Base-by-base conservation (phyloP, 2,797 vertebrate genomes). In the Neomorphus geoffroyi region DNA sequence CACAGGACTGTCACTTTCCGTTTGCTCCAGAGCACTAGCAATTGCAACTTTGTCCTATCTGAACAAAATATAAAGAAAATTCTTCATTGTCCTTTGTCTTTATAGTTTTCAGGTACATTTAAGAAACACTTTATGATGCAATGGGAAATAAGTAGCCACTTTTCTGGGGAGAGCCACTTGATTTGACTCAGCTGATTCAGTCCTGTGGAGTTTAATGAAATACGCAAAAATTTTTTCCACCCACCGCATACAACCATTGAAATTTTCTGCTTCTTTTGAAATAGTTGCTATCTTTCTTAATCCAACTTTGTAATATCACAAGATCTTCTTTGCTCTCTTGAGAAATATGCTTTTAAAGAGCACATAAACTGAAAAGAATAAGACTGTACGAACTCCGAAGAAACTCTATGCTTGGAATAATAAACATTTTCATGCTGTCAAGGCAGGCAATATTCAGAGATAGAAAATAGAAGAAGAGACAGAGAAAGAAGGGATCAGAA, bases 151-250 rank as follows among this genome's bases (percentile, higher is more conserved):
- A 96, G 56, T 86, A 73, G 62, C 53, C 73, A 54, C 70, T 80
- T 74, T 81, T 92, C 56, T 90, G 84, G 66, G 84, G 89, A 95
- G 61, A 95, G 39, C 27, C 61, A 72, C 88, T 94, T 78, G 64
- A 88, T 56, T 67, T 80, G 45, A 48, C 39, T 91, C 51, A 69
- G 61, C 57, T 91, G 92, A 85, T 93, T 87, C 57, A 57, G 33
- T 85, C 58, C 74, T 80, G 70, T 86, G 82, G 35, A 92, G 30
- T 64, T 56, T 60, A 78, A 83, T 74, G 88, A 91, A 85, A 83
- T 51, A 61, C 4, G 7, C 65, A 85, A 91, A 22, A 93, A 88
- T 71, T 60, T 56, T 82, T 94, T 85, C 65, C 66, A 64, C 80
- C 56, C 50, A 92, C 18, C 8, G 43, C 43, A 74, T 61, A 46